A percentile compares a stretch with the other conserved stretches of the same genome.
These are phyloP conservation scores for Gnatocerus cornutus DNA, from an alignment of 2,888 invertebrate species.

Conservation along the genomic window DNA sequence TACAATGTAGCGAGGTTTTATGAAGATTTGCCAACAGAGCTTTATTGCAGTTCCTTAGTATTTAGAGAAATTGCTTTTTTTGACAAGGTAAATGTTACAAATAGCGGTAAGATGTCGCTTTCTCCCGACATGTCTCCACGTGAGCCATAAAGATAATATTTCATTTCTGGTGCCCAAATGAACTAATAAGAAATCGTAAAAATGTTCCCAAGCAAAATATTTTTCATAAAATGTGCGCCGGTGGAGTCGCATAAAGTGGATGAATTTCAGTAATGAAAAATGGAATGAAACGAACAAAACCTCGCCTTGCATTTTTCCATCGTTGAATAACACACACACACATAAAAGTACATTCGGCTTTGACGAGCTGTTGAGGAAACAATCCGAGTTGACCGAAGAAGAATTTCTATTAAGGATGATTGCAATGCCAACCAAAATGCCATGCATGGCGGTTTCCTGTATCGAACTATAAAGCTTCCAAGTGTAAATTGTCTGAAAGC, in stretches of 20 bases:
- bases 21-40: too few species aligned
- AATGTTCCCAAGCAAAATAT: slow-evolving; percentile 22
- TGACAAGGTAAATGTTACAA: too few species aligned
- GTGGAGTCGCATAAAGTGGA: slow-evolving; percentile 17
- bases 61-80: too few species aligned
- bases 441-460: slow-evolving; percentile 45
- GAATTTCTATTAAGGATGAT: slow-evolving; percentile 46
- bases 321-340: slow-evolving; percentile 1
- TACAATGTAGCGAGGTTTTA: too few species aligned
- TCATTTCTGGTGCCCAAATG: slow-evolving; percentile 28
- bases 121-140: neutral
- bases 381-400: slow-evolving; percentile 39
- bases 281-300: slow-evolving; percentile 18
- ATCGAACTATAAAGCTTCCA: slow-evolving; percentile 49
- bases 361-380: slow-evolving; percentile 27
- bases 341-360: neutral
- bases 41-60: too few species aligned
- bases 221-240: slow-evolving; percentile 26
- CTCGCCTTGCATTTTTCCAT: slow-evolving; percentile 9
- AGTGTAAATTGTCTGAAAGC: slow-evolving; percentile 64
- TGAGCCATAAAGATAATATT: slow-evolving; percentile 21
- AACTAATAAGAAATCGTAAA: slow-evolving; percentile 19
- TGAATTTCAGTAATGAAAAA: slow-evolving; percentile 22
- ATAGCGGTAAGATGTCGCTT: too few species aligned
- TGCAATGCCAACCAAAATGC: slow-evolving; percentile 38